A percentile compares a stretch with the other conserved stretches of the same genome.
phyloP scores from a whole-genome alignment of 2,888 invertebrate species.

The Elmis aenea region DNA sequence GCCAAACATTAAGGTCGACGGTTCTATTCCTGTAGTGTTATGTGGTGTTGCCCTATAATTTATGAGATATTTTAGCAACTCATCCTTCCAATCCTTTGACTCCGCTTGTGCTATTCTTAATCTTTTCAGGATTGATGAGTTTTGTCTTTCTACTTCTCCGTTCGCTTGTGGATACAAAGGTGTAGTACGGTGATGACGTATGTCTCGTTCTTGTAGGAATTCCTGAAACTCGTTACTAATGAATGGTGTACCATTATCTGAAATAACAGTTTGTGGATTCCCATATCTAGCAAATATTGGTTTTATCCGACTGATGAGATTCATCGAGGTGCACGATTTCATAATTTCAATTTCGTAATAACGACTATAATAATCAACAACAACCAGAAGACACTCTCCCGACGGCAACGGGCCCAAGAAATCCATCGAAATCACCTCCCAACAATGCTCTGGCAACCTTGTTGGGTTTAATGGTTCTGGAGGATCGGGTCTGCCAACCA shows the following conservation, averaged over 20 bases:
- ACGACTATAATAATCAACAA: slow-evolving; percentile 14
- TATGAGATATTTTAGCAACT: slow-evolving; percentile 20
- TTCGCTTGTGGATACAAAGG: slow-evolving; percentile 27
- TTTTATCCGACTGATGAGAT: slow-evolving; percentile 15
- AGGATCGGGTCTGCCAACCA: slow-evolving; percentile 14
- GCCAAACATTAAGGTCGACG: slow-evolving; percentile 23
- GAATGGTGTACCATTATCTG: slow-evolving; percentile 24
- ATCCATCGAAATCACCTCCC: slow-evolving; percentile 26
- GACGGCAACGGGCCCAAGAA: slow-evolving; percentile 27
- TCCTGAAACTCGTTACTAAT: slow-evolving; percentile 17
- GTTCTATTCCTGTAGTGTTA: slow-evolving; percentile 26
- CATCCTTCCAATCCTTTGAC: slow-evolving; percentile 21
- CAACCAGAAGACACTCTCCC: slow-evolving; percentile 17
- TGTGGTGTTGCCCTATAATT: slow-evolving; percentile 29
- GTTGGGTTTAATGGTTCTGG: slow-evolving; percentile 16
- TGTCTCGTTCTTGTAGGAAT: slow-evolving; percentile 15
- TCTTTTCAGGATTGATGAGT: slow-evolving; percentile 17
- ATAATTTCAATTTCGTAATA: slow-evolving; percentile 24
- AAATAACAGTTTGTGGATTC: slow-evolving; percentile 20
- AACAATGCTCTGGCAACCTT: slow-evolving; percentile 10
- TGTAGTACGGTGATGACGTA: slow-evolving; percentile 10
- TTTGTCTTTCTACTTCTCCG: slow-evolving; percentile 27
- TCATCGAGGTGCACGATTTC: slow-evolving; percentile 12
- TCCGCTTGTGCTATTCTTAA: slow-evolving; percentile 12
- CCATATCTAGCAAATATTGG: slow-evolving; percentile 26